Evolutionary conservation across 1,140 invertebrate genomes (phyloP), one percentile per base, ranked within the genome.

Genomic region (Drosophila biarmipes): DNA sequence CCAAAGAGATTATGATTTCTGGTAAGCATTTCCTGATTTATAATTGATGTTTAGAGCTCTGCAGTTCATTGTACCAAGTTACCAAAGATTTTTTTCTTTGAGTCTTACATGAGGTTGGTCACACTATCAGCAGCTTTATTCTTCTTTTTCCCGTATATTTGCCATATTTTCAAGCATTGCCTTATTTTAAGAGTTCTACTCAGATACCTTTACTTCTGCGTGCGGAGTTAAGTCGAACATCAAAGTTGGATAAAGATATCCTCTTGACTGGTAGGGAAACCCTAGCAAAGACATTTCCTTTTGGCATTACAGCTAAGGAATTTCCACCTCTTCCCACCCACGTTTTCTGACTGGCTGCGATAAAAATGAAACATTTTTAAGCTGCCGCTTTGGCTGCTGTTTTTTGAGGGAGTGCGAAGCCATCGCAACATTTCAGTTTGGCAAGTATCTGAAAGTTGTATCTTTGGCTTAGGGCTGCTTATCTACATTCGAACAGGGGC

Each of bases 401-500:
- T 49, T 72, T 58, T 45, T 59, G 66, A 31, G 66, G 19, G n/a
- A 67, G 63, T 67, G 56, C 56, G 57, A 63, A 73, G 69, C 29
- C 57, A 53, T 54, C 49, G 68, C 57, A 73, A 59, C 71, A 73
- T 62, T 63, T 54, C 56, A 55, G 57, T 46, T 72, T 37, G 68
- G 37, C 38, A 72, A 72, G 68, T 72, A 72, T 72, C 68, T 72
- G 55, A 51, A 72, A 72, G 67, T 72, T 72, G 68, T 72, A 69
- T 69, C 62, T 80, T 78, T 63, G 78, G 55, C 79, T 77, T 58
- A 69, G 49, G 63, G 59, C 80, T 66, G 80, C 80, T 85, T 85
- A 85, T 85, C 80, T 69, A 49, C 46, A 69, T 80, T 85, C 67
- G 73, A 85, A 77, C 80, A 85, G 80, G 49, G 49, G 66, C 58